Conservation (phyloP, 1,140 invertebrate species). For the Drosophila kohkoa region DNA sequence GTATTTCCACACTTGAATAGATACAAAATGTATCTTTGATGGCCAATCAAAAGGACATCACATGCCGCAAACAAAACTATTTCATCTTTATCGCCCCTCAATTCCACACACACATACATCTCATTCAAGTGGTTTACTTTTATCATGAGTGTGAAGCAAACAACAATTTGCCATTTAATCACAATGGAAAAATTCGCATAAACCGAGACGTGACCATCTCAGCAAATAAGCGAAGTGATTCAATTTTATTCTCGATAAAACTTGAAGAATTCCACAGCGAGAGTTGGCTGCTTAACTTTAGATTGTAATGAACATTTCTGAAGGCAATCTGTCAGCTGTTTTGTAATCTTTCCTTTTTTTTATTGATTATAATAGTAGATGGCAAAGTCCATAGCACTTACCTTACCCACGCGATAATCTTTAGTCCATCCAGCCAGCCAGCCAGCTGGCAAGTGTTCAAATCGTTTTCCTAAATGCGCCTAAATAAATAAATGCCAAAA, state of each 20-base stretch:
- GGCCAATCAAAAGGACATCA: not conserved
- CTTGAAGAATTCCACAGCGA: not conserved
- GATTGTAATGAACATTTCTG: not conserved
- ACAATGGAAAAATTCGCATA: conserved; percentile 17
- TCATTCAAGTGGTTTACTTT: conserved; percentile 11
- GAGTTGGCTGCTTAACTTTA: not conserved
- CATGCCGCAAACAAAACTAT: not conserved
- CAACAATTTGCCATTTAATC: conserved; percentile 2
- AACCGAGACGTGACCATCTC: conserved; percentile 8
- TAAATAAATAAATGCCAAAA: conserved; percentile 20
- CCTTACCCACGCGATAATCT: conserved; percentile 60
- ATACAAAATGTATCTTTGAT: not conserved
- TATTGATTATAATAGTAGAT: conserved; percentile 5
- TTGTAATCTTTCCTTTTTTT: not conserved
- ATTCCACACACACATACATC: no score
- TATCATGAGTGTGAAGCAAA: conserved; percentile 19
- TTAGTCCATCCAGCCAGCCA: not conserved
- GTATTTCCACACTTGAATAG: not conserved
- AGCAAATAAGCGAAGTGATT: not conserved
- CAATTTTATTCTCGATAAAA: not conserved
- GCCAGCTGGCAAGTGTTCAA: conserved; percentile 69
- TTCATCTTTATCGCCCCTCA: not conserved
- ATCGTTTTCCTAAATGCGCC: conserved; percentile 20
- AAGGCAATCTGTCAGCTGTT: not conserved
- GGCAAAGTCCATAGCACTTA: conserved; percentile 60